A percentile compares a stretch with the other conserved stretches of the same genome.
Evolutionary conservation across 2,797 vertebrate species (phyloP).

Genomic region (Epinephelus malabaricus): DNA sequence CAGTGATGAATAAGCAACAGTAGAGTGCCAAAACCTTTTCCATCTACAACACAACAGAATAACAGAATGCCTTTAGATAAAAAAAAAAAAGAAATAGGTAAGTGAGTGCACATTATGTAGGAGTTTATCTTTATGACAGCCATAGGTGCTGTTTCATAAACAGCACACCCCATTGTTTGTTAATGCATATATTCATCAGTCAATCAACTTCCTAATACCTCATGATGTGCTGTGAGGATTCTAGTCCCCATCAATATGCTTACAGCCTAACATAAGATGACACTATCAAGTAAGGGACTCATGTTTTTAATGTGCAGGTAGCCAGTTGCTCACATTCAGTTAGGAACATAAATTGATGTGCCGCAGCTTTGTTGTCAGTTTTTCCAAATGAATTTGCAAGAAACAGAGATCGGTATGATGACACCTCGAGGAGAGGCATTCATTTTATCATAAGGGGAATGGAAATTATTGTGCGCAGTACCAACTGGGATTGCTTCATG

Average conservation of each 20-base stretch:
- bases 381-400: conserved; percentile 53
- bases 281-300: conserved; percentile 35
- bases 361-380: conserved; percentile 49
- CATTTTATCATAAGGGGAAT: conserved; percentile 22
- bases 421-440: conserved; percentile 25
- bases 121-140: conserved; percentile 46
- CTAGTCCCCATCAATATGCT: conserved; percentile 51
- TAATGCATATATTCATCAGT: conserved; percentile 62
- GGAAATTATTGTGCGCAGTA: conserved; percentile 25
- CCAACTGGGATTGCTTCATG: conserved; percentile 30
- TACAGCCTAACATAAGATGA: conserved; percentile 32
- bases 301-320: conserved; percentile 46
- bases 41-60: neutral
- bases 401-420: conserved; percentile 44
- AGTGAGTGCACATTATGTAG: neutral
- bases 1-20: conserved; percentile 40
- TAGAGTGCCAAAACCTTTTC: conserved; percentile 13
- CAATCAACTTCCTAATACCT: conserved; percentile 48
- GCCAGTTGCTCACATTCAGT: conserved; percentile 47
- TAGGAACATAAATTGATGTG: conserved; percentile 53
- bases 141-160: conserved; percentile 31
- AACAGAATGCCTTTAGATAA: conserved; percentile 10
- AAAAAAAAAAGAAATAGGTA: conserved; percentile 18
- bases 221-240: conserved; percentile 39
- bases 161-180: conserved; percentile 15